phyloP scores from a whole-genome alignment of 2,797 vertebrate genomes.

The Sebastes hopkinsi region DNA sequence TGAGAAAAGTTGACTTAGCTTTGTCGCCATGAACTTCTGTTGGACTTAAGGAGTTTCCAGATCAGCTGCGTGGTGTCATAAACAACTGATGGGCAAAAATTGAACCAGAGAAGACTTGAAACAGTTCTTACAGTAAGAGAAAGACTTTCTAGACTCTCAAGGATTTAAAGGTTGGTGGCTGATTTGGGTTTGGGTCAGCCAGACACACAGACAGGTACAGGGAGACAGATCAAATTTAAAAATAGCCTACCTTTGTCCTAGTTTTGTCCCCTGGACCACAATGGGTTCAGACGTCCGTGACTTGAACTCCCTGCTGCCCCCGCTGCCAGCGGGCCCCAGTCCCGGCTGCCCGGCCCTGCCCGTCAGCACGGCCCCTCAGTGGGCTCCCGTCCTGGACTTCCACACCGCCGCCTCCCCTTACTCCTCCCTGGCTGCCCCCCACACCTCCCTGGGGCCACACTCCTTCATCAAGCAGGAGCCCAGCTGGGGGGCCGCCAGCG shows the following conservation, averaged over 20 bases:
- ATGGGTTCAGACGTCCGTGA: conserved; percentile 97
- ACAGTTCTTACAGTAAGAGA: neutral
- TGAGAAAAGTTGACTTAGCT: conserved; percentile 13
- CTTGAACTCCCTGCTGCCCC: conserved; percentile 91
- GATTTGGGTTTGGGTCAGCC: neutral
- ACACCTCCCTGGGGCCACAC: conserved; percentile 88
- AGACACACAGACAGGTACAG: neutral
- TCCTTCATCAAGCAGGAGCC: conserved; percentile 99
- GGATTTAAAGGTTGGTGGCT: conserved; percentile 1
- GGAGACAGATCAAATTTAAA: conserved; percentile 32
- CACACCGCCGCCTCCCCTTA: conserved; percentile 91
- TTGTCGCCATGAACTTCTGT: conserved; percentile 57
- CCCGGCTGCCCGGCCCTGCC: conserved; percentile 87
- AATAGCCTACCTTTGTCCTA: conserved; percentile 32
- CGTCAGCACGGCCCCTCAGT: conserved; percentile 91
- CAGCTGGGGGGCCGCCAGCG: conserved; percentile 89
- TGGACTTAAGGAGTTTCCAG: conserved; percentile 60
- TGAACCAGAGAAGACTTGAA: conserved; percentile 6
- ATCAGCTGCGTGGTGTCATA: neutral
- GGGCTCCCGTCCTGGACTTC: conserved; percentile 91
- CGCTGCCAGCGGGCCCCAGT: conserved; percentile 83
- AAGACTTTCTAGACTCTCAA: neutral
- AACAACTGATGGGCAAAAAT: conserved; percentile 14
- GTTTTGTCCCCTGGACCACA: conserved; percentile 39
- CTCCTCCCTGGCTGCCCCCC: conserved; percentile 87